Evolutionary conservation across 2,888 invertebrate species (phyloP).

Genomic region (Philereme transversata): DNA sequence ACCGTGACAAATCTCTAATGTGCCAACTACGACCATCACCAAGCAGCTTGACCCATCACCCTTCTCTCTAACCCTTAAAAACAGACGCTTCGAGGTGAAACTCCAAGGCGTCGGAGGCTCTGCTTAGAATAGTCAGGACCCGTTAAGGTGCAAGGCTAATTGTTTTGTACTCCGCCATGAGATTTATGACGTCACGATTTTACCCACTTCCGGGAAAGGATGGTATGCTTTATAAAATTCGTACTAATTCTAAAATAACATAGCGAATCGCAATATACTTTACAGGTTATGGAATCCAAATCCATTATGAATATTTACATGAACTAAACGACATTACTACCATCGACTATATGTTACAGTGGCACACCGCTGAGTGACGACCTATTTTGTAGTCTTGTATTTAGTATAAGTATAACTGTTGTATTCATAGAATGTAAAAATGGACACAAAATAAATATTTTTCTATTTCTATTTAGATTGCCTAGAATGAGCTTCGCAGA

Average conservation of each 20-base stretch:
- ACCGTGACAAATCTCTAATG: conserved; percentile 71
- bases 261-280: background rate
- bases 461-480: too few relatives aligned
- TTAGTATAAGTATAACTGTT: too few relatives aligned
- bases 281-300: background rate
- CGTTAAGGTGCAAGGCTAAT: conserved; percentile 69
- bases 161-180: conserved; percentile 58
- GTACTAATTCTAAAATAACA: conserved; percentile 11
- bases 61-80: conserved; percentile 29
- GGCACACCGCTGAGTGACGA: too few relatives aligned
- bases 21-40: conserved; percentile 51
- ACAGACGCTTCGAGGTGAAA: conserved; percentile 22
- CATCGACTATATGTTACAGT: too few relatives aligned
- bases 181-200: conserved; percentile 69
- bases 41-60: conserved; percentile 41
- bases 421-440: too few relatives aligned
- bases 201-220: conserved; percentile 48
- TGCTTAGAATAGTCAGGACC: conserved; percentile 43
- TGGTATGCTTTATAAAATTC: conserved; percentile 27
- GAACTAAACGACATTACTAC: background rate
- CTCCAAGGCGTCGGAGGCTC: conserved; percentile 36
- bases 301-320: too few relatives aligned
- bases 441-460: too few relatives aligned
- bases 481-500: background rate
- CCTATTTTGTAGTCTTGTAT: too few relatives aligned